Conservation (phyloP, 2,797 vertebrate genomes). For the Xyrichtys novacula region DNA sequence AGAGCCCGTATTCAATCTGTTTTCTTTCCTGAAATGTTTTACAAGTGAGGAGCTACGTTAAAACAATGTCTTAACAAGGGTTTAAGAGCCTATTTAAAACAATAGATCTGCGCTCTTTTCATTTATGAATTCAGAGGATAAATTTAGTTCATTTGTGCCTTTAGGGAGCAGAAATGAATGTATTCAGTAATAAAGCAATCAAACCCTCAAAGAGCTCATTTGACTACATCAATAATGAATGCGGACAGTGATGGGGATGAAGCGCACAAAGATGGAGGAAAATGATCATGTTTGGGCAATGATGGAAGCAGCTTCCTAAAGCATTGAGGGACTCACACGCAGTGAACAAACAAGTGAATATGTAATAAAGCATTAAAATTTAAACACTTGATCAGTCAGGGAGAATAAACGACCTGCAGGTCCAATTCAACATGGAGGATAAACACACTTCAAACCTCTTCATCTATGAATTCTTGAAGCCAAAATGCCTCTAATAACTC, state of each 20-base stretch:
- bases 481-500: conserved; percentile 27
- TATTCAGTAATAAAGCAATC: conserved; percentile 35
- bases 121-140: conserved; percentile 8
- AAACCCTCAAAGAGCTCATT: conserved; percentile 50
- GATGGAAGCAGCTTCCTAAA: conserved; percentile 36
- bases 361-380: conserved; percentile 34
- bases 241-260: conserved; percentile 37
- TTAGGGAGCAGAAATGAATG: conserved; percentile 13
- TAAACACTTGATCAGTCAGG: conserved; percentile 6
- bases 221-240: conserved; percentile 68
- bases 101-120: not conserved
- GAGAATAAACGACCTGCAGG: conserved; percentile 11
- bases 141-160: conserved; percentile 16
- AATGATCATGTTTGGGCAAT: conserved; percentile 8
- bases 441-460: not conserved
- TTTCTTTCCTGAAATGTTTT: not conserved
- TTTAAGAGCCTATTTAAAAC: conserved; percentile 16
- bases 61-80: not conserved
- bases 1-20: not conserved
- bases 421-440: not conserved
- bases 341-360: conserved; percentile 26
- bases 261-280: conserved; percentile 21
- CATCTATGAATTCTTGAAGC: conserved; percentile 3
- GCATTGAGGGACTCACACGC: not conserved
- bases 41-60: not conserved